Evolutionary conservation across 1,140 invertebrate species (phyloP), one percentile per base, ranked within the genome.

Genomic region (Maconellicoccus hirsutus): DNA sequence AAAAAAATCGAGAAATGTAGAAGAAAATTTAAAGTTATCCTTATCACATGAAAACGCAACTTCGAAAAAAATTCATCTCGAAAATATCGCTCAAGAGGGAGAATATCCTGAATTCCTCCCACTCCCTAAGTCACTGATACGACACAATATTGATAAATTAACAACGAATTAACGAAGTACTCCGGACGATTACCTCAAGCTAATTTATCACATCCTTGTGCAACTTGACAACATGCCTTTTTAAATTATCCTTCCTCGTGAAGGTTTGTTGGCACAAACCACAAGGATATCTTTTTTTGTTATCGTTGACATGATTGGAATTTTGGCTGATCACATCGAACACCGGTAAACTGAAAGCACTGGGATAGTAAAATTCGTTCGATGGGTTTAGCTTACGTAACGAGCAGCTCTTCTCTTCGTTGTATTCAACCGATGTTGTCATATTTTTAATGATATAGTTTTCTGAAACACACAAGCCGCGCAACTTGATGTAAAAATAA

Each of bases 251-350:
- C 29, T 73, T 71, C 39, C 73, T 72, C 3, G 72, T 73, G 52
- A 76, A 76, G 19, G 70, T 78, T 66, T 80, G 81, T 25, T 80
- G 79, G 73, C 83, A 85, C 39, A 79, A 26, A 6, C 4, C 25
- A 25, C 61, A 66, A 10, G 61, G 25, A 16, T 66, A 66, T 66
- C 61, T 23, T 66, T 23, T 66, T 25, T 66, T 66, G 16, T 16
- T 22, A 22, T 59, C 21, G 2, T 16, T 16, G 25, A 23, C 25
- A 66, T 8, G 12, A 16, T 52, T 14, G n/a, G 12, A 14, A 16
- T 23, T 23, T 16, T 66, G 61, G 10, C 10, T 66, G 8, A 66
- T 10, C 3, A 25, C 22, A 23, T 66, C 61, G 22, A 66, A 26
- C 3, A 14, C 19, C 3, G 61, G 61, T 26, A 66, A 66, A 23